Evolutionary conservation across 2,888 invertebrate species (phyloP).

Genomic region (Noctua janthina): DNA sequence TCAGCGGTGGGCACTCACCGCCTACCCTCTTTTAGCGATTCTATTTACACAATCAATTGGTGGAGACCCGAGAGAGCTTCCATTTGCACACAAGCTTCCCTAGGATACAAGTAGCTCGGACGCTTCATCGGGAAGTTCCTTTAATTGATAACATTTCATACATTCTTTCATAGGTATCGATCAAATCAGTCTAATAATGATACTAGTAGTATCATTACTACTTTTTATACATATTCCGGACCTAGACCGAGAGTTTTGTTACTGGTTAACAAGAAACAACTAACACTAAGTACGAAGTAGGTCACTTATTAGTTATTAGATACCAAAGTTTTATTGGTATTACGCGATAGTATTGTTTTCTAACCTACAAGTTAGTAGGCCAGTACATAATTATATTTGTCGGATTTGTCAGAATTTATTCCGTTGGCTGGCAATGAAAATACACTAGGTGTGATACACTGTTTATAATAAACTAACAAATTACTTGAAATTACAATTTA

Average conservation of each 20-base stretch:
- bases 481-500: too few relatives aligned
- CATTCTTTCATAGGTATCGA: constrained; percentile 6
- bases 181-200: not conserved
- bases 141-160: not conserved
- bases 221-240: not conserved
- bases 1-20: constrained; percentile 19
- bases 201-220: constrained; percentile 1
- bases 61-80: constrained; percentile 18
- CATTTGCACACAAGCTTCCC: constrained; percentile 21
- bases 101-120: constrained; percentile 9
- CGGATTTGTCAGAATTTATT: too few relatives aligned
- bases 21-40: constrained; percentile 33
- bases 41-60: constrained; percentile 47
- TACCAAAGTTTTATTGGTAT: not conserved
- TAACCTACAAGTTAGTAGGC: not conserved
- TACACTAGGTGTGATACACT: too few relatives aligned
- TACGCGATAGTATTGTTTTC: not conserved
- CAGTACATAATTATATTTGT: not conserved
- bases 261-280: constrained; percentile 1
- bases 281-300: not conserved
- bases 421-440: too few relatives aligned
- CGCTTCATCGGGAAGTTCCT: constrained; percentile 8
- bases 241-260: not conserved
- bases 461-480: too few relatives aligned
- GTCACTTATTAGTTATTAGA: not conserved